Evolutionary conservation across 2,888 invertebrate genomes (phyloP).

Genomic region (Pandemis corylana): DNA sequence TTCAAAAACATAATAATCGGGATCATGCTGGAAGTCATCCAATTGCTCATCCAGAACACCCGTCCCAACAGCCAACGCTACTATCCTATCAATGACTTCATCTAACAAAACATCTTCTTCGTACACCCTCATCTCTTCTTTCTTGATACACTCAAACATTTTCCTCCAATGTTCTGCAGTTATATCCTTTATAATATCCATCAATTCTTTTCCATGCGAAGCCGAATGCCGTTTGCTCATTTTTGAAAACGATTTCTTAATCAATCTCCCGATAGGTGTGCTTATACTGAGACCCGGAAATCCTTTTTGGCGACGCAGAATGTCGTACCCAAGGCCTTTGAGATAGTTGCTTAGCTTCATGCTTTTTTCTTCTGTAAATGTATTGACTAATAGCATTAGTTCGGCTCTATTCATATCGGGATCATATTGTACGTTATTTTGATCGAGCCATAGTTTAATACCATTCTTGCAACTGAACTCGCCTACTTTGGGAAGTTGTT

Average conservation of each 20-base stretch:
- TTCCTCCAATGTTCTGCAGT: slow-evolving; percentile 17
- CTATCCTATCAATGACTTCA: slow-evolving; percentile 22
- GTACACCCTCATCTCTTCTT: slow-evolving; percentile 9
- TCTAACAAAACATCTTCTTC: slow-evolving; percentile 23
- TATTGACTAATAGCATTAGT: slow-evolving; percentile 16
- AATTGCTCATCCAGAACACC: not conserved
- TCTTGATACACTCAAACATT: slow-evolving; percentile 4
- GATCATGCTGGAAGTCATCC: slow-evolving; percentile 8
- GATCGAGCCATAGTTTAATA: slow-evolving; percentile 18
- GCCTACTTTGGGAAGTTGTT: not conserved
- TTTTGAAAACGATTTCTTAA: not conserved
- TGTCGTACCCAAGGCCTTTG: slow-evolving; percentile 10
- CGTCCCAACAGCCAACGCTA: not conserved
- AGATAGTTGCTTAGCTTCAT: not conserved
- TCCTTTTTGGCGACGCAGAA: slow-evolving; percentile 22
- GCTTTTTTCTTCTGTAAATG: slow-evolving; percentile 11
- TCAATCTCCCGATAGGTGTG: not conserved
- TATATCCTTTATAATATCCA: not conserved
- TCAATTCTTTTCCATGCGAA: not conserved
- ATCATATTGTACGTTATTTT: slow-evolving; percentile 7
- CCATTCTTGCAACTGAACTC: slow-evolving; percentile 5
- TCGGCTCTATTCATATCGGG: slow-evolving; percentile 23
- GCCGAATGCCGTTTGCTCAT: too few species aligned
- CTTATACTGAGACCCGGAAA: slow-evolving; percentile 16
- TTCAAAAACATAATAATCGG: slow-evolving; percentile 4